Base-by-base conservation (phyloP, 2,888 invertebrate genomes). In the Trilocha varians region DNA sequence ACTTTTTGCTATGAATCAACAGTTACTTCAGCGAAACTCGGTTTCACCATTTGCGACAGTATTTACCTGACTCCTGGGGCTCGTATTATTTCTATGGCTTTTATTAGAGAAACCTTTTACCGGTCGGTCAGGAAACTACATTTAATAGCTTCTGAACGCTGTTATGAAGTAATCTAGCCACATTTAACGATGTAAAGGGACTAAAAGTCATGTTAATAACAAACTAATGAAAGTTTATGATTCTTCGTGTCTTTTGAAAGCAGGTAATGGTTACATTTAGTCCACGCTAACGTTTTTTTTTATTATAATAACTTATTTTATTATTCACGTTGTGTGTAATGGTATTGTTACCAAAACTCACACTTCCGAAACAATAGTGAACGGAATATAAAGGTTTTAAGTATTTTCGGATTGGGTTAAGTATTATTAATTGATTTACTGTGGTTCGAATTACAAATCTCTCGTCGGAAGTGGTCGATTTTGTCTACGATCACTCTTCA, bases 31-130 rank as follows among this genome's bases (percentile, higher is more conserved):
- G 11, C 25, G 25, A 25, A 9, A 25, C 11, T 25, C 25, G 8
- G 25, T 25, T 25, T 11, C 6, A 25, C 25, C 16, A 34, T 40
- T 34, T 34, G 41, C 18, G 38, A 33, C 40, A 40, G 44, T 53
- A 53, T 59, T 47, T 51, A 54, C 52, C 47, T 55, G 52, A 43
- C 40, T 41, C 34, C 42, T 39, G 55, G 47, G 46, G 49, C 47
- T 47, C 51, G 47, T 48, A 46, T 52, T 56, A 59, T 48, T 52
- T 50, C 42, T 53, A 51, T 47, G 50, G 48, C 43, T 43, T 51
- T 45, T 59, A 55, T 62, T 53, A 54, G 47, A 50, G 42, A 49
- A 56, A 51, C 52, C 52, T 59, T 60, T 61, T 58, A 50, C 48
- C 46, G 43, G 39, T 44, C 48, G 49, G 49, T 51, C 52, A 50